Evolutionary conservation across 2,113 vertebrate species (phyloP).

Genomic region (Cinclus mexicanus): DNA sequence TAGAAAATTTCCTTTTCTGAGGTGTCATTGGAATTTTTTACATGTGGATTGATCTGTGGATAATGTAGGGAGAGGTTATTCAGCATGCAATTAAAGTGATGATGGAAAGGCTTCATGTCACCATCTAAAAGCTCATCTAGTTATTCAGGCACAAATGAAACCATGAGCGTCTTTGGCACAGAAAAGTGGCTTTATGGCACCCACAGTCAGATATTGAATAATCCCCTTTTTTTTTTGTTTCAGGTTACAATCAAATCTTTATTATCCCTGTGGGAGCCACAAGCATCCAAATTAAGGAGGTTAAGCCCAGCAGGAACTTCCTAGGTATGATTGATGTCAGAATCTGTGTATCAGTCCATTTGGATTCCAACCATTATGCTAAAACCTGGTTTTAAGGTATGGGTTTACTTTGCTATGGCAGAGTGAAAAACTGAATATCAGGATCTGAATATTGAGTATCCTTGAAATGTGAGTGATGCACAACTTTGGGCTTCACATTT

Average conservation of each 20-base stretch:
- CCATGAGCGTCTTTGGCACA: background rate
- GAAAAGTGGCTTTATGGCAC: background rate
- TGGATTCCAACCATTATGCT: background rate
- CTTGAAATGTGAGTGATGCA: background rate
- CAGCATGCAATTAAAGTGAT: background rate
- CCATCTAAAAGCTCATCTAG: background rate
- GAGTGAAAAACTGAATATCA: background rate
- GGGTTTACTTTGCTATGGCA: background rate
- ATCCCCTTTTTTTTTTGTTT: background rate
- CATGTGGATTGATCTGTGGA: background rate
- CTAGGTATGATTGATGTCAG: conserved; percentile 79
- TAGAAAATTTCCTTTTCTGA: background rate
- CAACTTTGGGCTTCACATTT: background rate
- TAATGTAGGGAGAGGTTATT: background rate
- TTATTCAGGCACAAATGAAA: background rate
- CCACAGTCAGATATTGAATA: background rate
- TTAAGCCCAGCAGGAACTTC: conserved; percentile 88
- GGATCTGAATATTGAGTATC: background rate
- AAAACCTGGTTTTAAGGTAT: background rate
- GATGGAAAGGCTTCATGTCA: background rate
- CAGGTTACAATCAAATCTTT: conserved; percentile 96
- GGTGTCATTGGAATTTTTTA: background rate
- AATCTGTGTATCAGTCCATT: background rate
- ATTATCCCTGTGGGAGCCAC: conserved; percentile 89
- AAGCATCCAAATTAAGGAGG: conserved; percentile 87